Evolutionary conservation across 37 sponge, comb jelly and placozoan genomes (phyloP), one percentile per base, ranked within the genome.

Genomic region (Haliclona indistincta): DNA sequence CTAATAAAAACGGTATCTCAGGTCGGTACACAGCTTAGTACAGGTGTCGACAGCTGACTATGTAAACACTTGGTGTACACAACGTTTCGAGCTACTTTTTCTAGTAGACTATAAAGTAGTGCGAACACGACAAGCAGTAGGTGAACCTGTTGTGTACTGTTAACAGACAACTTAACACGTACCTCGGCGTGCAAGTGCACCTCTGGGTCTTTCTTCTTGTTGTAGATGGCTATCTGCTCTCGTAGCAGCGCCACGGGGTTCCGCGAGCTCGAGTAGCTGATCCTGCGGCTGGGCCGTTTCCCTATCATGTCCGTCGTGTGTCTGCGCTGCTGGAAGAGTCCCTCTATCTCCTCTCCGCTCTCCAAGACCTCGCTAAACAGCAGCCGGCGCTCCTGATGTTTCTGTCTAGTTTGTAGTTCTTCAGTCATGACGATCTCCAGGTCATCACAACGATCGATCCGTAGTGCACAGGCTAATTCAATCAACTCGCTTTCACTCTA

Each of bases 151-250:
- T n/a, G 15, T 39, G n/a, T n/a, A n/a, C n/a, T n/a, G n/a, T n/a
- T n/a, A n/a, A n/a, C n/a, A n/a, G n/a, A n/a, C n/a, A n/a, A n/a
- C n/a, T n/a, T n/a, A n/a, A n/a, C n/a, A n/a, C n/a, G n/a, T n/a
- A n/a, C n/a, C n/a, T n/a, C n/a, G n/a, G n/a, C n/a, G n/a, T 19
- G 22, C 39, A 78, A 51, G 17, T 54, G 68, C 34, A 38, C 38
- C 41, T 78, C 38, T 37, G 42, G 37, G n/a, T 45, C 67, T 38
- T 67, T 78, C 40, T 51, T 66, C 11, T 55, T 26, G 43, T 78
- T 78, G 56, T 78, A 78, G 55, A 52, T 33, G 28, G 68, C 38
- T 28, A 78, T 54, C 56, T 64, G 36, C 68, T 78, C 68, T 30
- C 49, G 43, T 37, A 67, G 54, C 11, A 61, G 38, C 51, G 15